Conservation (phyloP, 2,797 vertebrate species). For the Phylloscopus collybita region DNA sequence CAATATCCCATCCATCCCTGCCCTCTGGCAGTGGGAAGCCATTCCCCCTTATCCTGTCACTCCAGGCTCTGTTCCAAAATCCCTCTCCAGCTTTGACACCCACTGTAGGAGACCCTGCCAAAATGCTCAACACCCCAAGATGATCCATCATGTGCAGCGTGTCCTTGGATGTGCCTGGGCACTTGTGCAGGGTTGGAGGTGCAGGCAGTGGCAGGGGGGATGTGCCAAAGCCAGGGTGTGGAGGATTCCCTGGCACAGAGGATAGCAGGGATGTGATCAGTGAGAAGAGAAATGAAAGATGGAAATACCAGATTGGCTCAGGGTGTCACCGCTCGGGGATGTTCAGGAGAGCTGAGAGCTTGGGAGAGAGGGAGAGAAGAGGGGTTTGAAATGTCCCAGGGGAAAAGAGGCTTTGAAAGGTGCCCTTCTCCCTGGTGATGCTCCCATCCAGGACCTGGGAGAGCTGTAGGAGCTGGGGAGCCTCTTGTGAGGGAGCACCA, state of each 20-base stretch:
- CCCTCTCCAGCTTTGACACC: background rate
- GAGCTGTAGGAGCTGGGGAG: background rate
- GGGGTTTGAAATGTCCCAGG: background rate
- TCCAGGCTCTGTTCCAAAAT: background rate
- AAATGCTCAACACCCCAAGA: background rate
- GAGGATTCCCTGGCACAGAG: background rate
- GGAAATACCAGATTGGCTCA: background rate
- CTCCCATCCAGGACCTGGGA: background rate
- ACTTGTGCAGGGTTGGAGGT: background rate
- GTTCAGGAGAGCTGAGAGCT: slow-evolving; percentile 34
- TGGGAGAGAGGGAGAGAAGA: slow-evolving; percentile 42
- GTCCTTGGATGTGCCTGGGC: background rate
- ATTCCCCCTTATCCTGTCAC: background rate
- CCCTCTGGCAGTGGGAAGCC: background rate
- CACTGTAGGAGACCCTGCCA: background rate
- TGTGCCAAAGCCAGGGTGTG: background rate
- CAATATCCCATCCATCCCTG: background rate
- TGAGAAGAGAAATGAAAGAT: background rate
- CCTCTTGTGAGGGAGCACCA: background rate
- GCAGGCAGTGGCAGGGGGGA: background rate
- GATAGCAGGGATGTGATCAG: background rate
- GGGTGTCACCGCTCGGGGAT: background rate
- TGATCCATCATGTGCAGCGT: accelerated
- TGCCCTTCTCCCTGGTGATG: background rate
- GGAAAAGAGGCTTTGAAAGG: background rate